Evolutionary conservation across 2,888 invertebrate species (phyloP).

Genomic region (Endotricha flammealis): DNA sequence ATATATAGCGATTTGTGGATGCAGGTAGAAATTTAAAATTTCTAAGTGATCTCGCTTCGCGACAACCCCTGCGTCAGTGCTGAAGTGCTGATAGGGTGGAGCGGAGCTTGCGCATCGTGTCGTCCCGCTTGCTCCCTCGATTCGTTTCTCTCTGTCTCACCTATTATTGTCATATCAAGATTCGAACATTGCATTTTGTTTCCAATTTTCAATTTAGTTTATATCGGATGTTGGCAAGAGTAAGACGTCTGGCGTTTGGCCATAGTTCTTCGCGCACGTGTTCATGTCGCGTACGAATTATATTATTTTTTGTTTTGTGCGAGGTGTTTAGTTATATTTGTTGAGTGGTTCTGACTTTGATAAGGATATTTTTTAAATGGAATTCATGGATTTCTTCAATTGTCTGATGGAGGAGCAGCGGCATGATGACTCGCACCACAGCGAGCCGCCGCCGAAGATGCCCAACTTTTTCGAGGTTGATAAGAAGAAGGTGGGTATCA

Average conservation of each 20-base stretch:
- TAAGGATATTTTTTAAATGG: constrained; percentile 47
- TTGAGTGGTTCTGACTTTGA: constrained; percentile 36
- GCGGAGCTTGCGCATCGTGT: constrained; percentile 50
- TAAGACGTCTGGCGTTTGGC: constrained; percentile 66
- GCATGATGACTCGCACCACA: constrained; percentile 35
- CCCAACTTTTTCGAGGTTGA: constrained; percentile 70
- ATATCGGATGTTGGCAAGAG: constrained; percentile 74
- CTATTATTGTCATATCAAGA: constrained; percentile 77
- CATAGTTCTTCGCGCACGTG: constrained; percentile 61
- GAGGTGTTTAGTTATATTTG: too few species aligned
- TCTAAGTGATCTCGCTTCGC: constrained; percentile 67
- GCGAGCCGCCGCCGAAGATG: constrained; percentile 54
- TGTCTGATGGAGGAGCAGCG: constrained; percentile 59
- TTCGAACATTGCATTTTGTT: constrained; percentile 76
- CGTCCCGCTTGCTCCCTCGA: constrained; percentile 45
- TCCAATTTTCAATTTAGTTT: constrained; percentile 78
- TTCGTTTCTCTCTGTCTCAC: constrained; percentile 61
- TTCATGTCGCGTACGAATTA: constrained; percentile 40
- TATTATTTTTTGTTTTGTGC: constrained; percentile 19
- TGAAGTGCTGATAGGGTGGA: constrained; percentile 66
- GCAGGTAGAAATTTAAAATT: constrained; percentile 69
- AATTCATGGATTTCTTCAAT: constrained; percentile 65
- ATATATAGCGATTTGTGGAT: constrained; percentile 36
- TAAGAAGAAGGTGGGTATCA: constrained; percentile 66
- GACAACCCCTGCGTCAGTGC: constrained; percentile 70